Evolutionary conservation across 2,797 vertebrate genomes (phyloP), one percentile per base, ranked within the genome.

Genomic region (Poeciliopsis infans): DNA sequence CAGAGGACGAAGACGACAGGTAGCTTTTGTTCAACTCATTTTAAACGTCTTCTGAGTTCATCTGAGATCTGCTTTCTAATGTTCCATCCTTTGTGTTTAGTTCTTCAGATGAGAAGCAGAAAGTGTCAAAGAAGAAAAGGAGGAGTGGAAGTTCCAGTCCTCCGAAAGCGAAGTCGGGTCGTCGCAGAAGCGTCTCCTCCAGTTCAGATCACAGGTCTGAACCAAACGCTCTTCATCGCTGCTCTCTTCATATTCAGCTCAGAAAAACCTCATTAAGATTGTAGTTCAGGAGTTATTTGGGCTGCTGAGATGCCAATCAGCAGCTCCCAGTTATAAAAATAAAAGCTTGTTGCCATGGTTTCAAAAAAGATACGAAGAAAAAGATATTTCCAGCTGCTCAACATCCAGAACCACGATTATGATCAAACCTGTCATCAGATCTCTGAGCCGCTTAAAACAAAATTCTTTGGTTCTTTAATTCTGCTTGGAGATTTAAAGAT

Each of bases 51-150:
- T 6, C 31, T 15, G 11, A 43, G 46, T 2, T 57, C 8, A 59
- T 6, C 12, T 81, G 6, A 61, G 36, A 61, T 8, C 70, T 72
- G 1, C 7, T 68, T 7, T 15, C 33, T 75, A n/a, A 70, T 28
- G 5, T 46, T 46, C 11, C 20, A 2, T 76, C 18, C 23, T 20
- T 51, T 89, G 49, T 81, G 46, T 81, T 80, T 77, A 97, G 96
- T 81, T 96, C 96, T 18, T 97, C 97, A 75, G 96, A 94, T 2
- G 95, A 96, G 86, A 96, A 95, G 83, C 93, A 93, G 73, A 91
- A 85, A 70, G 89, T 88, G 80, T 94, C 94, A 28, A 96, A 96
- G 90, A 96, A 95, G 77, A 97, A 95, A 83, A 94, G 92, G 86
- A 94, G 91, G 83, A 95, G 87, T 7, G 83, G 88, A 8, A 92